Conservation (phyloP, 2,797 vertebrate genomes). For the Sebastes trivittatus region DNA sequence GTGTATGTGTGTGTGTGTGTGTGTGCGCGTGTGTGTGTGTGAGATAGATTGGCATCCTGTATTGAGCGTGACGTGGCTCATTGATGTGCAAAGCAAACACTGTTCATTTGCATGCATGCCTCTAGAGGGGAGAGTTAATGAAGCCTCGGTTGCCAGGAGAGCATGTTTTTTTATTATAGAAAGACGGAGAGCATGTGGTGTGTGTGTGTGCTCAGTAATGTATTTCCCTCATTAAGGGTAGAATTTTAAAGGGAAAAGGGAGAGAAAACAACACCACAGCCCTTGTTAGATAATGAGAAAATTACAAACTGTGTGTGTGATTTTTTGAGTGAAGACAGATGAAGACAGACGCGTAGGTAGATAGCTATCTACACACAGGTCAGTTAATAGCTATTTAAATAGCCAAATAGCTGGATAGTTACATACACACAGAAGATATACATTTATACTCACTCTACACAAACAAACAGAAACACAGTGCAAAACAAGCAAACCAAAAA, state of each 20-base stretch:
- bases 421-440: background rate
- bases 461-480: background rate
- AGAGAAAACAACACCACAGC: slow-evolving; percentile 21
- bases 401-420: background rate
- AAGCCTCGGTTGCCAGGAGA: slow-evolving; percentile 65
- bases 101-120: slow-evolving; percentile 73
- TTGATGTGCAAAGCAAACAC: slow-evolving; percentile 76
- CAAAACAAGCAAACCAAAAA: background rate
- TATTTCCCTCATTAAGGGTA: slow-evolving; percentile 54
- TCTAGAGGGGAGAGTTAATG: slow-evolving; percentile 72
- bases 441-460: background rate
- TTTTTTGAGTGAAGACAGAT: slow-evolving; percentile 19
- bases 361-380: background rate
- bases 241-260: slow-evolving; percentile 26
- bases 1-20: background rate
- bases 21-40: background rate
- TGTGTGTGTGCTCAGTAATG: slow-evolving; percentile 25
- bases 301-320: slow-evolving; percentile 1
- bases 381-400: background rate
- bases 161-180: slow-evolving; percentile 59
- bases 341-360: background rate
- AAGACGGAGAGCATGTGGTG: slow-evolving; percentile 21
- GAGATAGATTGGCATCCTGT: slow-evolving; percentile 46
- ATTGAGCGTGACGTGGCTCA: slow-evolving; percentile 58
- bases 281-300: slow-evolving; percentile 34